Evolutionary conservation across 2,113 vertebrate species (phyloP).

Genomic region (Synchiropus splendidus): DNA sequence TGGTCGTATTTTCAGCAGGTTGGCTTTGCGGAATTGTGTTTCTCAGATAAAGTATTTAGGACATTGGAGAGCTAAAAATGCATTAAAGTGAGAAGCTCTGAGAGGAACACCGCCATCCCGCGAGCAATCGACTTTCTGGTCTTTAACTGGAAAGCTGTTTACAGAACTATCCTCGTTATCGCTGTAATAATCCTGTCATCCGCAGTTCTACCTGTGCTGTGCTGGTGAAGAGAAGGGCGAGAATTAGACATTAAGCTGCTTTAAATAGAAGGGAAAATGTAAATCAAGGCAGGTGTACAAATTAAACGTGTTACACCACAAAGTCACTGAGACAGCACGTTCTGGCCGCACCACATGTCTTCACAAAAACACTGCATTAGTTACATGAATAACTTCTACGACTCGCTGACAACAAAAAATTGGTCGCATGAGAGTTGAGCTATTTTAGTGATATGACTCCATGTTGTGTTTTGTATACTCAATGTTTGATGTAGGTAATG

Average conservation of each 20-base stretch:
- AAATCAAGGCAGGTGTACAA: constrained; percentile 7
- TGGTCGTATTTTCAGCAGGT: constrained; percentile 7
- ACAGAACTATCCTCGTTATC: constrained; percentile 30
- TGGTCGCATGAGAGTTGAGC: too few species aligned
- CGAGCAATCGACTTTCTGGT: too few species aligned
- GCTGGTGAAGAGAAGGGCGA: constrained; percentile 16
- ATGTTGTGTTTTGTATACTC: too few species aligned
- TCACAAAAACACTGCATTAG: too few species aligned
- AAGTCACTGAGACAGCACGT: too few species aligned
- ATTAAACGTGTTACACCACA: constrained; percentile 10
- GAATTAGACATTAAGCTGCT: constrained; percentile 7
- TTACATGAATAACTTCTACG: too few species aligned
- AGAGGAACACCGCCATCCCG: too few species aligned
- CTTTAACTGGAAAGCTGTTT: constrained; percentile 44
- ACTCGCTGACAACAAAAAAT: too few species aligned
- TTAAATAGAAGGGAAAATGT: constrained; percentile 14
- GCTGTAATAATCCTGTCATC: constrained; percentile 45
- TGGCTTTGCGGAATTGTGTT: constrained; percentile 21
- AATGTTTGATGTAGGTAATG: too few species aligned
- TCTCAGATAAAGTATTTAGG: constrained; percentile 43
- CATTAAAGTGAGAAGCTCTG: constrained; percentile 31
- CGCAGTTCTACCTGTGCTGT: constrained; percentile 46
- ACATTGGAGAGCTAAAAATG: constrained; percentile 35
- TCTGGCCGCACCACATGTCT: too few species aligned
- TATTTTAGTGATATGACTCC: too few species aligned